phyloP scores from a whole-genome alignment of 2,797 vertebrate species.

The Agapornis canus region DNA sequence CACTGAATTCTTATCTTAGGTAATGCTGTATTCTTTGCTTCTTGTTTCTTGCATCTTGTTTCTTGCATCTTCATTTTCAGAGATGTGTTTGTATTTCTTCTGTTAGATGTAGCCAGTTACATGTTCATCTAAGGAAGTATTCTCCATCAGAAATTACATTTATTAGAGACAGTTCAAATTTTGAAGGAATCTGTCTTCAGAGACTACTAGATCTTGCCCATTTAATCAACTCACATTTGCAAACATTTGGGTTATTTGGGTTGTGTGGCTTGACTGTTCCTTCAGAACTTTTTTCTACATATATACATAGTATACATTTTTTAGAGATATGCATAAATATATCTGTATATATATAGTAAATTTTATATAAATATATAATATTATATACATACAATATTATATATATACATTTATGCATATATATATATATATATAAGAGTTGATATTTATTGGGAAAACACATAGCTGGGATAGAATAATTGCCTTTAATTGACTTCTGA shows the following conservation, averaged over 20 bases:
- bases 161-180: not conserved
- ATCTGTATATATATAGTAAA: too few species aligned
- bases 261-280: not conserved
- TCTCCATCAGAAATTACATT: not conserved
- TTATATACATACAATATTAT: not conserved
- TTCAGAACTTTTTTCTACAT: not conserved
- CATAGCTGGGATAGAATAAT: not conserved
- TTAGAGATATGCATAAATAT: too few species aligned
- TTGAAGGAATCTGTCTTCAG: not conserved
- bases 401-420: not conserved
- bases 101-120: not conserved
- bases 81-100: not conserved
- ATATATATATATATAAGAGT: not conserved
- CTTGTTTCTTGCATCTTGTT: not conserved
- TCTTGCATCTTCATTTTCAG: not conserved
- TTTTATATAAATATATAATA: too few species aligned
- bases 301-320: too few species aligned
- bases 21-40: not conserved
- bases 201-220: not conserved
- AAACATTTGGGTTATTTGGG: not conserved
- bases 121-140: not conserved
- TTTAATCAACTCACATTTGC: not conserved
- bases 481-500: not conserved
- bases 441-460: not conserved
- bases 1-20: not conserved